Base-by-base conservation (phyloP, 1,140 invertebrate genomes). In the Bombus pascuorum region DNA sequence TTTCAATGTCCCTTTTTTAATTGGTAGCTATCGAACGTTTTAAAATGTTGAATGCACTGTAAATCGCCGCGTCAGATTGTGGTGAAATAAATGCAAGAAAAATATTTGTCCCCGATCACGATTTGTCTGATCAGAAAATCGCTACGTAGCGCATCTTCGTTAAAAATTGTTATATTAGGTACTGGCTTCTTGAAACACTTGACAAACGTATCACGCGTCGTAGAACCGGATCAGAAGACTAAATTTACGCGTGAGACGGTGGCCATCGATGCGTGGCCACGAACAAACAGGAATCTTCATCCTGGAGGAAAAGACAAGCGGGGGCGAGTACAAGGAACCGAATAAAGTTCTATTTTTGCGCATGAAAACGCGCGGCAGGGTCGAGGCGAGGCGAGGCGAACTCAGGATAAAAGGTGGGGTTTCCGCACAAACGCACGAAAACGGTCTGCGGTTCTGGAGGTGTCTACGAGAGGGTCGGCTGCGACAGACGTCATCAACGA, bases 401-500 rank as follows among this genome's bases (percentile, higher is more conserved):
- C 18, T 53, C 73, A 10, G 68, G 39, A 70, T 73, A 73, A 82
- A 83, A 83, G 18, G 22, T 32, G 59, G 42, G 47, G 42, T 76
- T 74, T 74, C 39, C 84, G 62, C 71, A 65, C 25, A 68, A 47
- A 39, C 34, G 53, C 62, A 53, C 57, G 39, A 47, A 83, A 83
- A 82, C 65, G 42, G 28, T 10, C 78, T 22, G 44, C n/a, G 53
- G 74, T 74, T 47, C 76, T 79, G 71, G 71, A 79, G 74, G 81
- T 70, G 71, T 78, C 80, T 77, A 34, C 80, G 73, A 59, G 47
- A 68, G 85, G 32, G 57, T 73, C 34, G 44, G 59, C 59, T 39
- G 32, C 76, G 86, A 79, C 75, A 75, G 85, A 86, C 85, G 73
- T 82, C 80, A 62, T 85, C 70, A 47, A 25, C 59, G 53, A 34